Conservation (phyloP, 1,140 invertebrate species). For the Spodoptera litura region DNA sequence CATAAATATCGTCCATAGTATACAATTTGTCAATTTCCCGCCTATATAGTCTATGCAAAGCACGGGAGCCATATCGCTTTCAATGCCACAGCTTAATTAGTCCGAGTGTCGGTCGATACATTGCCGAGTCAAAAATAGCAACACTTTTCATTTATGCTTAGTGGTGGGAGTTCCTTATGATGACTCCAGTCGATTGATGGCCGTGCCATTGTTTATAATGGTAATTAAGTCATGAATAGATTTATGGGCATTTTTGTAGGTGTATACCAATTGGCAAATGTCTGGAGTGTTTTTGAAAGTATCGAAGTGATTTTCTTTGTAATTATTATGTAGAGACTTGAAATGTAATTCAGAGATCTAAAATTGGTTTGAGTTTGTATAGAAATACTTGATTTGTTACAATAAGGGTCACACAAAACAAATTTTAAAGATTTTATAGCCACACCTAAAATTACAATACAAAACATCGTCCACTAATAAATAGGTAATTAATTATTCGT, state of each 20-base stretch:
- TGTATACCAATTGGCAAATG: not conserved
- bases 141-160: conserved; percentile 50
- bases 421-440: no score
- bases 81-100: conserved; percentile 47
- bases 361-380: no score
- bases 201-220: conserved; percentile 16
- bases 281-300: no score
- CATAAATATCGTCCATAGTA: no score
- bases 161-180: conserved; percentile 49
- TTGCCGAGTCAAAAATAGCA: conserved; percentile 59
- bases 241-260: conserved; percentile 14
- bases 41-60: conserved; percentile 9
- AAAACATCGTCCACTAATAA: no score
- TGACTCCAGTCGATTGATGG: conserved; percentile 5
- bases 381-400: not conserved
- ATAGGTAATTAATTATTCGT: no score
- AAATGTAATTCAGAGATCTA: no score
- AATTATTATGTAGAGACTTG: not conserved
- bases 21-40: not conserved
- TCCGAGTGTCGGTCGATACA: conserved; percentile 53
- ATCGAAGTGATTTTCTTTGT: not conserved
- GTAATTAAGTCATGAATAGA: conserved; percentile 24
- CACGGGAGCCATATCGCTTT: conserved; percentile 13
- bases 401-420: no score
- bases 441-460: no score